phyloP scores from a whole-genome alignment of 1,140 invertebrate species.

The Aphidius ervi region DNA sequence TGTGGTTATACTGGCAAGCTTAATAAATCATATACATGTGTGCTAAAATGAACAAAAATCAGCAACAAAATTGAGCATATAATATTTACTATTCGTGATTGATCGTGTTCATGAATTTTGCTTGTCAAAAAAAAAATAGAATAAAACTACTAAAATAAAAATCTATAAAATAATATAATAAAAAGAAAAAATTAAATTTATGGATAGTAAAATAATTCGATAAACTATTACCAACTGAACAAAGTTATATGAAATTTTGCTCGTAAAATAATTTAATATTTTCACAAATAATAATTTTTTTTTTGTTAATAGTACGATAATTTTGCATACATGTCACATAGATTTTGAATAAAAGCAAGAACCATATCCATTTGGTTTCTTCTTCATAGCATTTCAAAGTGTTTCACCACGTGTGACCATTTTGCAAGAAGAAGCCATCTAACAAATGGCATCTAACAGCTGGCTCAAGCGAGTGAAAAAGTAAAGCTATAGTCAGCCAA shows the following conservation, averaged over 20 bases:
- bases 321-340: too few species aligned
- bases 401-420: neutral
- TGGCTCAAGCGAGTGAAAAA: constrained; percentile 9
- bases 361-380: constrained; percentile 12
- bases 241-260: too few species aligned
- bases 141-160: too few species aligned
- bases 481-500: constrained; percentile 12
- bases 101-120: neutral
- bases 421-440: constrained; percentile 21
- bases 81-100: constrained; percentile 28
- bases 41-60: constrained; percentile 31
- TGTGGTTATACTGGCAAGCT: constrained; percentile 29
- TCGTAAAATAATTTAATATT: too few species aligned
- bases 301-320: too few species aligned
- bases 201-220: too few species aligned
- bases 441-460: constrained; percentile 23
- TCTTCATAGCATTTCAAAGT: constrained; percentile 14
- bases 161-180: neutral
- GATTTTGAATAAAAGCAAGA: neutral
- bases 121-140: neutral
- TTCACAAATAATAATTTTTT: too few species aligned
- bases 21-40: constrained; percentile 30
- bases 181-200: neutral
- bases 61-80: constrained; percentile 28
- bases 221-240: too few species aligned